Percentiles rank a stretch among this genome's conserved stretches.
Evolutionary conservation across 2,797 vertebrate species (phyloP).

Genomic region (Potorous gilbertii): DNA sequence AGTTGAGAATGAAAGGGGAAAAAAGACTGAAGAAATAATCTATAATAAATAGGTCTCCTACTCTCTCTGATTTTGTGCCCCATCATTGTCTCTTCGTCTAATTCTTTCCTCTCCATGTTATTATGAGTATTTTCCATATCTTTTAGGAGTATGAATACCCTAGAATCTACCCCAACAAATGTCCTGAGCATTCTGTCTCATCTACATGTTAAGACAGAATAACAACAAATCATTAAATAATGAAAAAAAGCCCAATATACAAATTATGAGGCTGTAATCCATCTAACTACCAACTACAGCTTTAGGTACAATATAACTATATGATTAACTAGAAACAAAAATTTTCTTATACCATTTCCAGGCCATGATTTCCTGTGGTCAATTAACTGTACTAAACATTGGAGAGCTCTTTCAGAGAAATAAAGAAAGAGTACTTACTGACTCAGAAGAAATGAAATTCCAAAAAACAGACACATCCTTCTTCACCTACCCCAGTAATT

Average conservation of each 20-base stretch:
- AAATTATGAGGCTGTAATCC: slow-evolving; percentile 52
- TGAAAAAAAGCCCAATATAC: slow-evolving; percentile 48
- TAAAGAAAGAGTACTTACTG: slow-evolving; percentile 64
- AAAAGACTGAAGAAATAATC: not conserved
- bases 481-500: slow-evolving; percentile 46
- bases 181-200: not conserved
- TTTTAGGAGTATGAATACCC: not conserved
- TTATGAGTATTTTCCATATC: not conserved
- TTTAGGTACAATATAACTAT: slow-evolving; percentile 39
- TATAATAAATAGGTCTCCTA: not conserved
- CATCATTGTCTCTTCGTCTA: not conserved
- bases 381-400: slow-evolving; percentile 62
- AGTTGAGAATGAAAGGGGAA: not conserved
- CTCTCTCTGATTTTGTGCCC: not conserved
- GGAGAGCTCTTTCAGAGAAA: slow-evolving; percentile 68
- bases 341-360: slow-evolving; percentile 59
- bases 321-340: slow-evolving; percentile 70
- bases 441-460: slow-evolving; percentile 74
- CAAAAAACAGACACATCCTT: slow-evolving; percentile 67
- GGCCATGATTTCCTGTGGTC: slow-evolving; percentile 50
- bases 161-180: not conserved
- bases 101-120: not conserved
- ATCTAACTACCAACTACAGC: slow-evolving; percentile 25
- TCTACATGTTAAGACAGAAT: not conserved
- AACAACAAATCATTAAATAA: slow-evolving; percentile 46